Evolutionary conservation across 2,113 vertebrate species (phyloP).

Genomic region (Lepisosteus oculatus): DNA sequence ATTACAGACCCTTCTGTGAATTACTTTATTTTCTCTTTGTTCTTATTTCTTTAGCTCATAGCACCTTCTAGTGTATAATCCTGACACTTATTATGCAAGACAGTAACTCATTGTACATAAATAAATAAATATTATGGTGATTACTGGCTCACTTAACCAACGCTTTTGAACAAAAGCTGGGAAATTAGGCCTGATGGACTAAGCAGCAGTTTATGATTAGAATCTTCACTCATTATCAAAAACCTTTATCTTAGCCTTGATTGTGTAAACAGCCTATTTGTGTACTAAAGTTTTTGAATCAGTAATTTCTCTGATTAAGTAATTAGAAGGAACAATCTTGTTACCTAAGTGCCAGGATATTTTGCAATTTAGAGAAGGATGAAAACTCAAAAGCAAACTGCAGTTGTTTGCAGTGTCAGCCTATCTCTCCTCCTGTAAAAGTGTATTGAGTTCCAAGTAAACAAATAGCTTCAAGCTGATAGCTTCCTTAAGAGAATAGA

Average conservation of each 20-base stretch:
- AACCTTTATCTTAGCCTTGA: slow-evolving; percentile 55
- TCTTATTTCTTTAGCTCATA: slow-evolving; percentile 44
- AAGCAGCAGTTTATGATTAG: slow-evolving; percentile 56
- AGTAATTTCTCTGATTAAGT: slow-evolving; percentile 49
- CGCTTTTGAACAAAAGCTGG: slow-evolving; percentile 31
- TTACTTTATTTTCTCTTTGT: slow-evolving; percentile 54
- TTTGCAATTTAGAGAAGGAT: slow-evolving; percentile 26
- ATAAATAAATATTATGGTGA: slow-evolving; percentile 56
- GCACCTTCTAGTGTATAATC: slow-evolving; percentile 49
- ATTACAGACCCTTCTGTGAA: slow-evolving; percentile 40
- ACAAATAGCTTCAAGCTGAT: background rate
- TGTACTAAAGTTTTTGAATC: slow-evolving; percentile 45
- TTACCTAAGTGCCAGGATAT: slow-evolving; percentile 39
- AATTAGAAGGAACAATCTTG: slow-evolving; percentile 45
- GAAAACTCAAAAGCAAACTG: slow-evolving; percentile 33
- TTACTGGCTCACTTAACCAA: slow-evolving; percentile 39
- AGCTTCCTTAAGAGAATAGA: background rate
- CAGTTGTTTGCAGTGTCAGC: slow-evolving; percentile 27
- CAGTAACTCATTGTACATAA: slow-evolving; percentile 41
- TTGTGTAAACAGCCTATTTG: slow-evolving; percentile 55
- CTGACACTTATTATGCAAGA: slow-evolving; percentile 47
- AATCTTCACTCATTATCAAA: slow-evolving; percentile 53
- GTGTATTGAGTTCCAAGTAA: background rate
- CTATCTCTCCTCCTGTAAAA: slow-evolving; percentile 1
- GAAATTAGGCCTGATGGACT: slow-evolving; percentile 52